phyloP scores from a whole-genome alignment of 1,140 invertebrate genomes.

The Plectrocnemia conspersa region DNA sequence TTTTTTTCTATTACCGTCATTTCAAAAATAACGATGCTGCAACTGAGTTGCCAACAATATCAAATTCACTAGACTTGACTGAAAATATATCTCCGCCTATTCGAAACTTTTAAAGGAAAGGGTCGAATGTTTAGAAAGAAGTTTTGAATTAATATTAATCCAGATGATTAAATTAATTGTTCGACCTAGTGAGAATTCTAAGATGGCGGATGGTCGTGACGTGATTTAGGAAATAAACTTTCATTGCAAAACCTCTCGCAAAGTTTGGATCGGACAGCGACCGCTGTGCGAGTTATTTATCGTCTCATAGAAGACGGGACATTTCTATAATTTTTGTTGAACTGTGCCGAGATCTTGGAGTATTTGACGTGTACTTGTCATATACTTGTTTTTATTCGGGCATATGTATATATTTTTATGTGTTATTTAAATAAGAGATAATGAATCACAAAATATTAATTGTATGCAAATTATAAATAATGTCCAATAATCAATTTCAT shows the following conservation, averaged over 20 bases:
- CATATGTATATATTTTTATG: neutral
- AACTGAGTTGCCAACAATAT: too few species aligned
- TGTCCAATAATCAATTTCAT: too few species aligned
- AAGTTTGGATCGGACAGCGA: slow-evolving; percentile 16
- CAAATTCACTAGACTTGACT: too few species aligned
- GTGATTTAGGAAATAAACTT: slow-evolving; percentile 24
- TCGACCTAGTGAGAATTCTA: neutral
- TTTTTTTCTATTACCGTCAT: too few species aligned
- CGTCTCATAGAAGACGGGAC: neutral
- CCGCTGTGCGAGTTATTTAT: slow-evolving; percentile 4
- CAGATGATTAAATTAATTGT: neutral
- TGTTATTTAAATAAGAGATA: neutral
- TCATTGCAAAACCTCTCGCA: slow-evolving; percentile 5
- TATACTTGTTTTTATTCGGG: neutral
- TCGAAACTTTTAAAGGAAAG: too few species aligned
- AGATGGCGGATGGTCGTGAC: slow-evolving; percentile 3
- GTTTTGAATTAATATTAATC: too few species aligned
- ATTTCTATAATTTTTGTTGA: neutral
- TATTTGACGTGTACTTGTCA: neutral
- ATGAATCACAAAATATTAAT: too few species aligned
- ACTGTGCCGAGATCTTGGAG: neutral
- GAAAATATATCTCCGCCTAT: too few species aligned
- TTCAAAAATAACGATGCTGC: too few species aligned
- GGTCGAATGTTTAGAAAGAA: too few species aligned
- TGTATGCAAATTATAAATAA: too few species aligned